Base-by-base conservation (phyloP, 2,113 vertebrate genomes). In the Vicugna pacos region DNA sequence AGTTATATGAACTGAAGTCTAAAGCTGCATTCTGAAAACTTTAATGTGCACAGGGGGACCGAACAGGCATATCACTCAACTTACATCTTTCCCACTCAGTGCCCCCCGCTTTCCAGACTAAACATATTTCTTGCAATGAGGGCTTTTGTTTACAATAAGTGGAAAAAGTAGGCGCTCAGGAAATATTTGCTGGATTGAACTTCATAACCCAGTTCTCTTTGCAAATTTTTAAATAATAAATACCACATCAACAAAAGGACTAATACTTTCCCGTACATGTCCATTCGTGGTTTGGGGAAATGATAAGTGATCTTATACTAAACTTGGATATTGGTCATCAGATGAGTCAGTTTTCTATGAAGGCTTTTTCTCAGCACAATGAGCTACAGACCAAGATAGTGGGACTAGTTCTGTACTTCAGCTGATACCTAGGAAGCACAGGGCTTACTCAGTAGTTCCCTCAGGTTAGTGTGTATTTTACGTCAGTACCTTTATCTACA, bases 351-450 rank as follows among this genome's bases (percentile, higher is more conserved):
- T 81, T 94, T 93, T 80, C 87, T 65, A 35, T 64, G 30, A 87
- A 92, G 69, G 20, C 13, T 56, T 93, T 83, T 87, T 10, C 64
- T 52, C 16, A 64, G 64, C 28, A 38, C 54, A 76, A 28, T 75
- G 88, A 72, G 79, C 48, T 56, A 6, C 13, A 85, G 50, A 62
- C 17, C 24, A 58, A 80, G n/a, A 86, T 19, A 76, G n/a, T 22
- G 11, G 46, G 16, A 52, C 60, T 58, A 38, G 56, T 73, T 88
- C 88, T 95, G 22, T 89, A 70, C 79, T 93, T 94, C 42, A 15
- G 12, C 46, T 93, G 46, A 92, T 92, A 91, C 77, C 93, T 83
- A 92, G 93, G 81, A 98, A 52, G 82, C 91, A 81, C 42, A n/a
- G 54, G 72, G 56, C 46, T 75, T 52, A n/a, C 87, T 91, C 65